Evolutionary conservation across 2,888 invertebrate genomes (phyloP), one percentile per base, ranked within the genome.

Genomic region (Nemoura dubitans): DNA sequence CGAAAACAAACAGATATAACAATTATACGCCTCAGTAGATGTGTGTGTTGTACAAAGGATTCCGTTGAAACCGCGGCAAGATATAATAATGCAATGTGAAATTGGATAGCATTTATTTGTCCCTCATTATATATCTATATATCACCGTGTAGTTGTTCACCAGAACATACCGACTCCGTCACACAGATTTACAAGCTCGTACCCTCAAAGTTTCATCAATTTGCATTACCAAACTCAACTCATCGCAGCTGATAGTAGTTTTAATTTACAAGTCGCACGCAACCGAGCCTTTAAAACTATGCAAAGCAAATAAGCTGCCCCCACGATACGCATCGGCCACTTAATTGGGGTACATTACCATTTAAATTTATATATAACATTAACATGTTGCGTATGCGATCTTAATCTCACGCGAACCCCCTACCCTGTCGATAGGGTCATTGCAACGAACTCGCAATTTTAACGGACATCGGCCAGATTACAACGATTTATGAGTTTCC

Each of bases 1-100:
- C 59, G 2, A 2, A 36, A 59, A 14, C 59, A 14, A 7, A 59
- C 59, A 7, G 21, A 59, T 59, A n/a, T n/a, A n/a, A n/a, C n/a
- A n/a, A n/a, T 59, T 59, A 36, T 14, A 59, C 14, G 59, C 21
- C 21, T 21, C n/a, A n/a, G n/a, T n/a, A n/a, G n/a, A 59, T 21
- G 3, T 59, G 2, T 21, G 36, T 10, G 16, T 59, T 21, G 59
- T 59, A 59, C 59, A 59, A 59, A 59, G 59, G 59, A 59, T 59
- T 59, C 59, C 59, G 59, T 59, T 59, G 59, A 59, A 59, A 59
- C 59, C 59, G 59, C 10, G 14, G 59, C 14, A 2, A 59, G 59
- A 59, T n/a, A n/a, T n/a, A 59, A 78, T 78, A 78, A 26, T 26
- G 26, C 59, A 28, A 78, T 76, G 78, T 2, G 78, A 28, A 78